Percentiles rank a stretch among this genome's conserved stretches.
Conservation (phyloP, 2,888 invertebrate genomes). For the Diarsia brunnea region DNA sequence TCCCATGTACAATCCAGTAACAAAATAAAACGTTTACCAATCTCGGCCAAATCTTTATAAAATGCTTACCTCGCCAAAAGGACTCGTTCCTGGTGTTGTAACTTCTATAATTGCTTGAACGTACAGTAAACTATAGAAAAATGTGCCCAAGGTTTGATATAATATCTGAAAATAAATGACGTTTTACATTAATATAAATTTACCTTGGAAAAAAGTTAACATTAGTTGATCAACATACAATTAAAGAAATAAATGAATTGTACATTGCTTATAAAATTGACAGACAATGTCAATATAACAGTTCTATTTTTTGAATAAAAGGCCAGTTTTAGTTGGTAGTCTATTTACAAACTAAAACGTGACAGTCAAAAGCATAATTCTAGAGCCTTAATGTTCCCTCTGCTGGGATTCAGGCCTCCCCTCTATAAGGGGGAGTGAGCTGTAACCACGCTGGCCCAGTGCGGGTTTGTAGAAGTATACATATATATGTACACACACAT, state of each 20-base stretch:
- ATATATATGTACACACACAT: no score
- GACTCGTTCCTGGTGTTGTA: background rate
- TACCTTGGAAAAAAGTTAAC: no score
- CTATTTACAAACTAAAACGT: background rate
- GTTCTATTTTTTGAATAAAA: background rate
- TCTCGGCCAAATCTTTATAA: background rate
- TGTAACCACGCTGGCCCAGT: no score
- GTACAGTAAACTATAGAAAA: slow-evolving; percentile 33
- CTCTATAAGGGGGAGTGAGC: no score
- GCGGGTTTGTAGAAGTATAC: no score
- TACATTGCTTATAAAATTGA: background rate
- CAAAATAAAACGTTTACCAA: no score
- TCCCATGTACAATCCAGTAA: background rate
- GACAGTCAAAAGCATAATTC: no score
- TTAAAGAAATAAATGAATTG: no score
- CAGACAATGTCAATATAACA: background rate
- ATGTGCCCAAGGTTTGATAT: slow-evolving; percentile 28
- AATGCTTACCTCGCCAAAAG: slow-evolving; percentile 15
- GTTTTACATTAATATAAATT: no score
- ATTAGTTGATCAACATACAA: no score
- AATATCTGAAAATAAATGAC: slow-evolving; percentile 25
- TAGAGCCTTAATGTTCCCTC: no score
- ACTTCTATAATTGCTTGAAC: slow-evolving; percentile 9
- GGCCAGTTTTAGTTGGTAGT: background rate
- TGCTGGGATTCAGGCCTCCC: no score